phyloP scores from a whole-genome alignment of 2,888 invertebrate species.

The Philereme transversata region DNA sequence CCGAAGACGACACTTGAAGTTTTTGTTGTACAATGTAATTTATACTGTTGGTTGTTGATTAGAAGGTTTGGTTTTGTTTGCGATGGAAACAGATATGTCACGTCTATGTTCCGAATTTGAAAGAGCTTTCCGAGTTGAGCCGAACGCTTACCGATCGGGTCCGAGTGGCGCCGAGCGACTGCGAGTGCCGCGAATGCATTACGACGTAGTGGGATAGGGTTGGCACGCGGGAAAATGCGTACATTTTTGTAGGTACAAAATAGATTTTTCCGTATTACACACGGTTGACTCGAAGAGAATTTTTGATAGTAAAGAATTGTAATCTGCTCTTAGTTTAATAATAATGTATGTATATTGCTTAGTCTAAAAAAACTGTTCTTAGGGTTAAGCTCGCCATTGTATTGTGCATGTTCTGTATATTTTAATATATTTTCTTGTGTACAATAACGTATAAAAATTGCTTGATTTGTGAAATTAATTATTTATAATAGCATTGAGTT shows the following conservation, averaged over 20 bases:
- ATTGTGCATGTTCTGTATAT: no score
- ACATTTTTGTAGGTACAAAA: slow-evolving; percentile 18
- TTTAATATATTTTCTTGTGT: no score
- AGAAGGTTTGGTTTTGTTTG: slow-evolving; percentile 47
- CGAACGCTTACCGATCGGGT: slow-evolving; percentile 81
- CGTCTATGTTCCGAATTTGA: slow-evolving; percentile 74
- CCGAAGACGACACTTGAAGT: slow-evolving; percentile 70
- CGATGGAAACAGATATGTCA: slow-evolving; percentile 66
- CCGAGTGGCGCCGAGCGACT: slow-evolving; percentile 79
- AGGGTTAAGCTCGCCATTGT: no score
- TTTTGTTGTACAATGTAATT: slow-evolving; percentile 41
- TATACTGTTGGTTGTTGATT: slow-evolving; percentile 32
- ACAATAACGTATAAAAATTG: no score
- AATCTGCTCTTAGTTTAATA: no score
- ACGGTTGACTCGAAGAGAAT: no score
- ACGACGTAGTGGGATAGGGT: slow-evolving; percentile 71
- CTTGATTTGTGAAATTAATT: no score
- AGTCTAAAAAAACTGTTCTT: no score
- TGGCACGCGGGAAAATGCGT: slow-evolving; percentile 53
- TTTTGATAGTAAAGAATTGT: no score
- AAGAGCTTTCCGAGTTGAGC: slow-evolving; percentile 74
- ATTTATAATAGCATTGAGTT: no score
- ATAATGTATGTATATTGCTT: no score
- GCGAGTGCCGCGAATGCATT: slow-evolving; percentile 79
- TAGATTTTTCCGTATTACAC: neutral